Conservation (phyloP, 2,113 vertebrate genomes). For the Sinosuthora webbiana region DNA sequence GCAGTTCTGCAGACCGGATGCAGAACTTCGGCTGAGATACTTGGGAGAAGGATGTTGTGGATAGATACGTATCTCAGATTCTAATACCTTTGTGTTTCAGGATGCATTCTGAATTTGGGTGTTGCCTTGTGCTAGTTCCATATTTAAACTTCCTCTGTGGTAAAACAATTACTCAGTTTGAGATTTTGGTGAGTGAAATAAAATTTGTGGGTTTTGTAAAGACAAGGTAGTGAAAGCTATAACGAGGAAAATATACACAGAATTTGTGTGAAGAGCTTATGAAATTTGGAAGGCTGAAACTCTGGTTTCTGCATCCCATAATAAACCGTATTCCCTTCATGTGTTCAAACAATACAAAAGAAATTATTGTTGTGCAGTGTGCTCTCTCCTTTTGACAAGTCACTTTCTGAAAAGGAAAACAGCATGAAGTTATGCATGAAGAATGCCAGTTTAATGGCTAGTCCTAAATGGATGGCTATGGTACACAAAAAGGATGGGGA, state of each 20-base stretch:
- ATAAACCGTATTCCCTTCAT: not conserved
- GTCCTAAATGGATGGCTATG: not conserved
- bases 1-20: not conserved
- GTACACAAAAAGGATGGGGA: not conserved
- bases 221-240: not conserved
- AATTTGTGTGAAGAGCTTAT: not conserved
- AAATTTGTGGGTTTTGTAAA: not conserved
- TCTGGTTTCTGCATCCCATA: not conserved
- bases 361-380: not conserved
- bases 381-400: not conserved
- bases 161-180: not conserved
- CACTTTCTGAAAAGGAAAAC: not conserved
- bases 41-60: conserved; percentile 8
- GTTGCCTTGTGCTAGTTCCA: not conserved
- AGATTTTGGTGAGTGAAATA: not conserved
- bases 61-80: not conserved
- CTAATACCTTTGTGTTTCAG: conserved; percentile 23
- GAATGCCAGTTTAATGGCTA: not conserved
- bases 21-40: conserved; percentile 14
- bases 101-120: not conserved
- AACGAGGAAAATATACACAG: not conserved
- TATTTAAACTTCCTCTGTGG: conserved; percentile 25
- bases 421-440: not conserved
- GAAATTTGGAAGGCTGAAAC: not conserved
- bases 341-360: not conserved